Percentiles rank a stretch among this genome's conserved stretches.
These are phyloP conservation scores for Cacatua alba DNA, from an alignment of 2,113 vertebrate species.

Conservation along the genomic window DNA sequence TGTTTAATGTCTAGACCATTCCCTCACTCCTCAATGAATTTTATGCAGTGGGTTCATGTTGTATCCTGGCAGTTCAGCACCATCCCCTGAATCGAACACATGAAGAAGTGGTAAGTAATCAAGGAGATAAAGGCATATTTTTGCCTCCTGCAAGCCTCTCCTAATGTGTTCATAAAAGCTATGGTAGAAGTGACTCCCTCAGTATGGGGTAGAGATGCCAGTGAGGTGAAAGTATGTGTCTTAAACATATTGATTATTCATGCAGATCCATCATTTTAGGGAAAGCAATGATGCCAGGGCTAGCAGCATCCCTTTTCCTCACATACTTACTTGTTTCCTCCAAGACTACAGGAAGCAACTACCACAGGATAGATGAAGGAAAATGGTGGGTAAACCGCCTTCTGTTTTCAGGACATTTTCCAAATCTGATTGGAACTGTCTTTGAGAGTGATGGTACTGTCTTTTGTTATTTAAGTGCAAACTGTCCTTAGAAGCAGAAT, in stretches of 20 bases:
- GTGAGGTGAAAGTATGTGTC: neutral
- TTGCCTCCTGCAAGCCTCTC: neutral
- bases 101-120: neutral
- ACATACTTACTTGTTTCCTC: neutral
- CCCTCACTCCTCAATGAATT: neutral
- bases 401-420: neutral
- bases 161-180: neutral
- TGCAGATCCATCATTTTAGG: neutral
- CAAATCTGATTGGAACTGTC: neutral
- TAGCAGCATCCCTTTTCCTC: neutral
- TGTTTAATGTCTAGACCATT: neutral
- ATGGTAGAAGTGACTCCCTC: neutral
- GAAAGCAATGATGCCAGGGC: neutral
- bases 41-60: neutral
- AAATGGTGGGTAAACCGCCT: neutral
- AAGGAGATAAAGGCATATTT: neutral
- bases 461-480: neutral
- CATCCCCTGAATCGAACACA: neutral
- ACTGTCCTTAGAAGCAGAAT: neutral
- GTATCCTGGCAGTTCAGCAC: neutral
- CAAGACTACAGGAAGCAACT: neutral
- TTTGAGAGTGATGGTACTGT: neutral
- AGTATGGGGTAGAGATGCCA: neutral
- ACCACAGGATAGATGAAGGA: neutral
- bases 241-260: neutral